These are phyloP conservation scores for Mus pahari DNA, from an alignment of 2,113 vertebrate genomes.

Conservation along the genomic window DNA sequence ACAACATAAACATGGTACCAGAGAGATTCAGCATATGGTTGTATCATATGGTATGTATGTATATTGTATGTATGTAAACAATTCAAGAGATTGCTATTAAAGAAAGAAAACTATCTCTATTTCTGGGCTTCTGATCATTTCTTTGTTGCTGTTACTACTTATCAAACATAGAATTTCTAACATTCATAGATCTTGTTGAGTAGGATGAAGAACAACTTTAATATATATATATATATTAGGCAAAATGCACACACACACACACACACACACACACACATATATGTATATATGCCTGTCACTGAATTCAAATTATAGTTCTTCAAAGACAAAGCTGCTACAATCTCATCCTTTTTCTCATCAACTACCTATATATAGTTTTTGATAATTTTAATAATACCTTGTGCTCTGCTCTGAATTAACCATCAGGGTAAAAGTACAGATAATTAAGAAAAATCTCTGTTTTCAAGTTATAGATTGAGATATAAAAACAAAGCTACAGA, in stretches of 20 bases:
- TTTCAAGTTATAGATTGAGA: slow-evolving; percentile 24
- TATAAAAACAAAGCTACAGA: background rate
- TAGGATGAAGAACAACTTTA: slow-evolving; percentile 63
- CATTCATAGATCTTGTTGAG: slow-evolving; percentile 61
- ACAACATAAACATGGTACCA: background rate
- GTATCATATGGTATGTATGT: background rate
- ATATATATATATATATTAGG: background rate
- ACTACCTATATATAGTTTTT: slow-evolving; percentile 19
- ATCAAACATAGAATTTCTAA: slow-evolving; percentile 58
- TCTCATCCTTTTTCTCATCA: slow-evolving; percentile 10
- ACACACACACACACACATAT: background rate
- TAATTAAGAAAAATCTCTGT: background rate
- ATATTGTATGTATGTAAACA: background rate
- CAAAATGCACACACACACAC: background rate
- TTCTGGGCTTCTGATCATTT: background rate
- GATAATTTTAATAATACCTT: background rate
- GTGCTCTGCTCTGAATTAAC: background rate
- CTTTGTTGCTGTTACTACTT: slow-evolving; percentile 42
- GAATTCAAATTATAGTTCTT: slow-evolving; percentile 63
- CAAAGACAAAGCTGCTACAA: background rate
- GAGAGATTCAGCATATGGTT: background rate
- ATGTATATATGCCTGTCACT: background rate
- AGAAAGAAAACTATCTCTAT: background rate
- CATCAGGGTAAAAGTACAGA: background rate
- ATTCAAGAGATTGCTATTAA: background rate